phyloP scores from a whole-genome alignment of 2,113 vertebrate genomes.

The Hippopotamus amphibius region DNA sequence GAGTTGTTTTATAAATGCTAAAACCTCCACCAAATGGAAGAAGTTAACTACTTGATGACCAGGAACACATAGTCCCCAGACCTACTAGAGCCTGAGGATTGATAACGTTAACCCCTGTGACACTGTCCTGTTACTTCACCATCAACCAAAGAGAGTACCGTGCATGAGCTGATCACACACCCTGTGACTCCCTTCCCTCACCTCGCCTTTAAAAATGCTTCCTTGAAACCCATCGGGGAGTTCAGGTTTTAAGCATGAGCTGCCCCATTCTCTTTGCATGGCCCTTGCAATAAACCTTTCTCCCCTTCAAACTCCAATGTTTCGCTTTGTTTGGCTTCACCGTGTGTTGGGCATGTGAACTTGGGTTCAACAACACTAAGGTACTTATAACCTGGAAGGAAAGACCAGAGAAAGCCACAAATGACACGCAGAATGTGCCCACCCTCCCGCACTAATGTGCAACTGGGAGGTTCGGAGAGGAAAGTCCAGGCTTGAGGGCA shows the following conservation, averaged over 20 bases:
- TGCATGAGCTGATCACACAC: background rate
- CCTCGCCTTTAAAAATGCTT: background rate
- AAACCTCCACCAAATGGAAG: background rate
- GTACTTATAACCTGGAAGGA: background rate
- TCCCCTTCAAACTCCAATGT: background rate
- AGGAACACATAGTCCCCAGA: background rate
- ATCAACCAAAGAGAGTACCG: background rate
- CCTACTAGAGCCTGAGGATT: background rate
- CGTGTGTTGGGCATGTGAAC: background rate
- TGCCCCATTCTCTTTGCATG: background rate
- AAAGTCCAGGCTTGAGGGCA: background rate
- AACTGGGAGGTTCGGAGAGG: background rate
- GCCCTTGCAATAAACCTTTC: background rate
- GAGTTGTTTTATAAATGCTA: background rate
- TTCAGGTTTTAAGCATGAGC: background rate
- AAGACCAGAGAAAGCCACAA: conserved; percentile 1
- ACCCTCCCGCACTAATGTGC: background rate
- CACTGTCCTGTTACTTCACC: background rate
- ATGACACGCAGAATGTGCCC: background rate
- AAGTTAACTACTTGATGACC: background rate
- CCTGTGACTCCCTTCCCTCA: background rate
- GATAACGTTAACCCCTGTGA: background rate
- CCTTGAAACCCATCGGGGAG: background rate
- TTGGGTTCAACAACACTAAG: background rate
- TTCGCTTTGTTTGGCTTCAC: background rate